Evolutionary conservation across 2,888 invertebrate genomes (phyloP).

Genomic region (Saturnia pavonia): DNA sequence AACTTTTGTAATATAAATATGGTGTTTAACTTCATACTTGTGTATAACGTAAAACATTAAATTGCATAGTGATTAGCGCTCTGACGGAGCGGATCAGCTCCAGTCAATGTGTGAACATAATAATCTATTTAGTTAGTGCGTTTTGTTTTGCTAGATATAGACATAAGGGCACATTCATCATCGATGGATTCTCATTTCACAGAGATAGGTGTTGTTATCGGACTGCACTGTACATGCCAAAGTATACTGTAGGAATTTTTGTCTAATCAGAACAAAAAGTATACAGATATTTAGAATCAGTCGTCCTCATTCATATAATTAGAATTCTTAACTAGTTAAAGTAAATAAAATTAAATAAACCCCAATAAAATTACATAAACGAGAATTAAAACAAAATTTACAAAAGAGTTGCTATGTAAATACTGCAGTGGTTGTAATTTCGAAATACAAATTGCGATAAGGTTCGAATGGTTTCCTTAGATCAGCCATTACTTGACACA

Average conservation of each 20-base stretch:
- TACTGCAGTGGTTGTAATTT: neutral
- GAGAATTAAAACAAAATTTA: too few relatives aligned
- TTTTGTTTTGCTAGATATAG: neutral
- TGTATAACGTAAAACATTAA: too few relatives aligned
- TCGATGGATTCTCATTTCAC: neutral
- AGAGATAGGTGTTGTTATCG: neutral
- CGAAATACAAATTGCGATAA: neutral
- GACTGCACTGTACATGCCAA: neutral
- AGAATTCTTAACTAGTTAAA: too few relatives aligned
- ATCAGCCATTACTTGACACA: neutral
- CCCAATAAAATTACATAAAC: too few relatives aligned
- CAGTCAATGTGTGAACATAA: neutral
- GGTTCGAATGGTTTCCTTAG: neutral
- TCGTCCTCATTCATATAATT: too few relatives aligned
- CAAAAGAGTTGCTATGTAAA: neutral
- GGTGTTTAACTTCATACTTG: too few relatives aligned
- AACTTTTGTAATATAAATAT: too few relatives aligned
- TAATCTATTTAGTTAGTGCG: neutral
- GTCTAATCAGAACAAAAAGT: too few relatives aligned
- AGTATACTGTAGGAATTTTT: too few relatives aligned
- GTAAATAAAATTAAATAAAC: too few relatives aligned
- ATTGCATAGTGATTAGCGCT: too few relatives aligned
- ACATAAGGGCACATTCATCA: neutral
- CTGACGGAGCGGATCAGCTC: neutral
- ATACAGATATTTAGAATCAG: too few relatives aligned